phyloP scores from a whole-genome alignment of 2,888 invertebrate species.

The Sialis lutaria region DNA sequence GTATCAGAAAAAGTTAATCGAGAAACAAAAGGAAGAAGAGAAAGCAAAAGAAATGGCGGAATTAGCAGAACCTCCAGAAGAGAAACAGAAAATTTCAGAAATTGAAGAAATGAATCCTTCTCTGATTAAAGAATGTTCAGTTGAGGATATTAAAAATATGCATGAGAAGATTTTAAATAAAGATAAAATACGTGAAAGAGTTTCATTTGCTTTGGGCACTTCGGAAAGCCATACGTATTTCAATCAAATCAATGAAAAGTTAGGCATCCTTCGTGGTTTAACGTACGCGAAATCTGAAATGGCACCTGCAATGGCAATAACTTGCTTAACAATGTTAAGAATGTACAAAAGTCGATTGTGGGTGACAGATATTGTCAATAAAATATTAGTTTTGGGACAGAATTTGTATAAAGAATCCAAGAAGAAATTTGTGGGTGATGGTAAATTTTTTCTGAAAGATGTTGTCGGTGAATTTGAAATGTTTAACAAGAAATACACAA shows the following conservation, averaged over 20 bases:
- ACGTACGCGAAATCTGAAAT: conserved; percentile 22
- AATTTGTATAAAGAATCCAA: conserved; percentile 18
- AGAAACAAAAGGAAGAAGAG: background rate
- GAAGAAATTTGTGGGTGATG: conserved; percentile 6
- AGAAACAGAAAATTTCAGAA: conserved; percentile 3
- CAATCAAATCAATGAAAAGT: conserved; percentile 14
- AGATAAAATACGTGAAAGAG: too few species aligned
- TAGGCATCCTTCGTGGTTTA: conserved; percentile 21
- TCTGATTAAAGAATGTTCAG: background rate
- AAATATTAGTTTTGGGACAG: conserved; percentile 22
- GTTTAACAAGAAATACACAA: conserved; percentile 15
- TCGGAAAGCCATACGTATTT: conserved; percentile 9
- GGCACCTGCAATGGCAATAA: conserved; percentile 20
- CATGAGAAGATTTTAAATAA: background rate
- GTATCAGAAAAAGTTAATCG: background rate
- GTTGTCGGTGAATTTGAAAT: conserved; percentile 15
- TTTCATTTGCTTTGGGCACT: too few species aligned
- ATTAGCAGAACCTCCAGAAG: background rate
- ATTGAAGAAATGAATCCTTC: conserved; percentile 3
- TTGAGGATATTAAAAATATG: background rate
- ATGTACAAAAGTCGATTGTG: conserved; percentile 21
- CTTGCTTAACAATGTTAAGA: conserved; percentile 22
- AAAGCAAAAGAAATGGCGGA: background rate
- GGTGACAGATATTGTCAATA: conserved; percentile 21
- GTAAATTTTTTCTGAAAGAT: conserved; percentile 11